These are phyloP conservation scores for Hydrochoerus hydrochaeris DNA, from an alignment of 2,113 vertebrate genomes.

Conservation along the genomic window DNA sequence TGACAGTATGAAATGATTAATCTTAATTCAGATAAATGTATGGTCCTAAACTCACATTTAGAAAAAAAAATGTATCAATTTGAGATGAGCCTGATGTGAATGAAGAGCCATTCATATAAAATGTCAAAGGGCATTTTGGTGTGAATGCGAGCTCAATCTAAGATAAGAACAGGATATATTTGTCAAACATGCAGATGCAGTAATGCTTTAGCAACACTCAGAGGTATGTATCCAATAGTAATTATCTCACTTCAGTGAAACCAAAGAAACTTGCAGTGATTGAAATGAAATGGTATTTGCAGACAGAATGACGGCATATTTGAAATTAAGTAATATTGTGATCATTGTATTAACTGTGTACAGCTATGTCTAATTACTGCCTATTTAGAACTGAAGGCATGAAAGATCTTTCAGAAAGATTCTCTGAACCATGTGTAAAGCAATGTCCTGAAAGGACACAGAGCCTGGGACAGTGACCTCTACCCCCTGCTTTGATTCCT, in stretches of 20 bases:
- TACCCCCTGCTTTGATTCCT: conserved; percentile 54
- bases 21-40: conserved; percentile 57
- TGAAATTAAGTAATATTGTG: conserved; percentile 32
- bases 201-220: conserved; percentile 47
- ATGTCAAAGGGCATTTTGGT: conserved; percentile 18
- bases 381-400: conserved; percentile 23
- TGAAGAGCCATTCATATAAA: conserved; percentile 44
- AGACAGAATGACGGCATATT: background rate
- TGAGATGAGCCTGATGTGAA: conserved; percentile 56
- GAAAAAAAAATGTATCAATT: background rate
- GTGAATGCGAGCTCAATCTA: background rate
- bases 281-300: background rate
- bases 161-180: background rate
- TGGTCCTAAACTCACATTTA: background rate
- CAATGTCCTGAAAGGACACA: conserved; percentile 35
- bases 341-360: background rate
- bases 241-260: conserved; percentile 61
- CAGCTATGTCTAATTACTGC: conserved; percentile 3
- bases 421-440: background rate
- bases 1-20: conserved; percentile 51
- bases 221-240: background rate
- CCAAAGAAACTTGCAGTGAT: conserved; percentile 1
- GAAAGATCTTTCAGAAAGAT: background rate
- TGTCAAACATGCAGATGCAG: conserved; percentile 29
- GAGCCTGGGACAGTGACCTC: conserved; percentile 24